Percentiles rank a stretch among this genome's conserved stretches.
phyloP scores from a whole-genome alignment of 2,888 invertebrate genomes.

The Athalia rosae region DNA sequence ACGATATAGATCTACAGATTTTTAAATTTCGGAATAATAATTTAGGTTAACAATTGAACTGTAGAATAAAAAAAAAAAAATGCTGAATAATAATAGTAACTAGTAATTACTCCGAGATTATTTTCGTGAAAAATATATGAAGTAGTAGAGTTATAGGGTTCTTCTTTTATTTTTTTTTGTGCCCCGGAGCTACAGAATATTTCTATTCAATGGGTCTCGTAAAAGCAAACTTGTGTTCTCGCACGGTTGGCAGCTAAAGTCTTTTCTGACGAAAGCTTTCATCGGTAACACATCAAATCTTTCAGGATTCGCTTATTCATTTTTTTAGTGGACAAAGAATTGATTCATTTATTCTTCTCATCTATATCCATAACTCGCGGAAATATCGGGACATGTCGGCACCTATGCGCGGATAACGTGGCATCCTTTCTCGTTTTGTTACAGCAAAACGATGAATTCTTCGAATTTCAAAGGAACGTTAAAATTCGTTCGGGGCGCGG shows the following conservation, averaged over 20 bases:
- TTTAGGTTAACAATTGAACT: no score
- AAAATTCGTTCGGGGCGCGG: no score
- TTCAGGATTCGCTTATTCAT: not conserved
- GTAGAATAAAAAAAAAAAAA: no score
- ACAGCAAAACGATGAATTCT: no score
- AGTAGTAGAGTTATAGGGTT: not conserved
- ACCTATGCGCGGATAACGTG: no score
- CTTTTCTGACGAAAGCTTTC: slow-evolving; percentile 39
- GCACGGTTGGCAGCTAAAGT: slow-evolving; percentile 32
- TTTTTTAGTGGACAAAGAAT: not conserved
- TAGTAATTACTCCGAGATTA: not conserved
- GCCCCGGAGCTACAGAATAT: no score
- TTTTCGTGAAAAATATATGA: not conserved
- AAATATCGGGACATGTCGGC: no score
- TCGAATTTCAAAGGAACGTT: no score
- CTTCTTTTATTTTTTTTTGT: not conserved
- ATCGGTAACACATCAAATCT: slow-evolving; percentile 30
- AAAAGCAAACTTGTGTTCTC: slow-evolving; percentile 39
- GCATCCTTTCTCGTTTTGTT: no score
- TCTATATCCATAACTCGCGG: not conserved
- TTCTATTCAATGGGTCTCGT: slow-evolving; percentile 7
- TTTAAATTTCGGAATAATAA: no score
- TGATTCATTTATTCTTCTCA: not conserved
- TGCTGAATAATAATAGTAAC: no score
- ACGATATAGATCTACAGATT: no score